Base-by-base conservation (phyloP, 2,888 invertebrate genomes). In the Ormia ochracea region DNA sequence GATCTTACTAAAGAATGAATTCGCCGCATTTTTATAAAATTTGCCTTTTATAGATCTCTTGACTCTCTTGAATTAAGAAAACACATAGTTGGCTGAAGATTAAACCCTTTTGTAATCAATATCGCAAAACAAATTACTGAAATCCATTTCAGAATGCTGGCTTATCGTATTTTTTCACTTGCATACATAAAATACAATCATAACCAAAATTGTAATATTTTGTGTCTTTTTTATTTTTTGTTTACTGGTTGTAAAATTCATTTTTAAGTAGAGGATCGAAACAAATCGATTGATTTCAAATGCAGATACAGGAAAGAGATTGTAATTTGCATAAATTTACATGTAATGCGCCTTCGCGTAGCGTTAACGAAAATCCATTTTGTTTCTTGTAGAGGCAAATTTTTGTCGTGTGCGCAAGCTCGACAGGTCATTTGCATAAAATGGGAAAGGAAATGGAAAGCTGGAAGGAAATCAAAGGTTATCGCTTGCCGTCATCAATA, bases 341-440 rank as follows among this genome's bases (percentile, higher is more conserved):
- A 70, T 70, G 63, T 50, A 52, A 69, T 50, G 52, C 12, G 68
- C 63, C 58, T 65, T 56, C 52, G 61, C 33, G 31, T 52, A 31
- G 10, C 38, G n/a, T 38, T 59, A 38, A n/a, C n/a, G n/a, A 26
- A 63, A 63, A 75, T 65, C 69, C 36, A 48, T 78, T 59, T 50
- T n/a, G 76, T n/a, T n/a, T n/a, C n/a, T n/a, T n/a, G 68, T 48
- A 43, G 26, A 72, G 36, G n/a, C n/a, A n/a, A n/a, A 59, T 28
- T 58, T 65, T 66, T 75, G 74, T 81, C 73, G 81, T 77, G 77
- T 78, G 81, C 80, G 83, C 81, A 80, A 61, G 74, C 78, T 78
- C 82, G 78, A 82, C 87, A 87, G 88, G 88, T 88, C 83, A 88
- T 87, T 87, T 84, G 88, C 87, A 87, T 87, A 87, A 88, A 87